Base-by-base conservation (phyloP, 2,113 vertebrate species). In the Psephotus haematonotus region DNA sequence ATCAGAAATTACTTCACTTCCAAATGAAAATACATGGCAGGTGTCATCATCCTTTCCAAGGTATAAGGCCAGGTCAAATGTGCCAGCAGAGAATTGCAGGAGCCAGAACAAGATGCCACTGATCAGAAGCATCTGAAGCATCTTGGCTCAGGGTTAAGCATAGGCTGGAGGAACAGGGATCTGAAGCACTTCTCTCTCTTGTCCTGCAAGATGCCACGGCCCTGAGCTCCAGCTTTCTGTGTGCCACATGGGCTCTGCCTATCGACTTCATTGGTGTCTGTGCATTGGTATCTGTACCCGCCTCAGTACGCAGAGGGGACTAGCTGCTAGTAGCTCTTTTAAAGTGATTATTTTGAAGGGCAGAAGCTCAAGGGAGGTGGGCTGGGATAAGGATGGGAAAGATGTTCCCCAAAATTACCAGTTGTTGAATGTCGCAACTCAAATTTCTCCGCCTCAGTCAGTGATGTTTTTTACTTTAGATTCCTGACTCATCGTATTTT, bases 1-100 rank as follows among this genome's bases (percentile, higher is more conserved):
- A 71, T 31, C 17, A 46, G 23, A 62, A 91, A 84, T 87, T 74
- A 43, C 28, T 90, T 68, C 9, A 76, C 43, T 87, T 85, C 64
- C 62, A n/a, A 68, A 31, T 49, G 47, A 85, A 87, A 79, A 33
- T 53, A 79, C 5, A 43, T 87, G 83, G 62, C 74, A 67, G 19
- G 33, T 76, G 52, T 79, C 57, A 84, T 69, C 46, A 84, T 83
- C 47, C 20, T 86, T 83, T 93, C 53, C 55, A 75, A 91, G 72
- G 50, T 37, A 84, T 37, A 86, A 86, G 63, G 63, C 68, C 68
- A 70, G 31, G 68, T 96, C 76, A 78, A 23, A 81, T 81, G 23
- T 84, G 31, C 59, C 60, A 91, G 72, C 17, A 49, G 72, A 92
- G 49, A 81, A 74, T n/a, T 78, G 16, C 41, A 47, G 76, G 64